Percentiles rank a stretch among this genome's conserved stretches.
phyloP scores from a whole-genome alignment of 2,113 vertebrate species.

The Galeopterus variegatus region DNA sequence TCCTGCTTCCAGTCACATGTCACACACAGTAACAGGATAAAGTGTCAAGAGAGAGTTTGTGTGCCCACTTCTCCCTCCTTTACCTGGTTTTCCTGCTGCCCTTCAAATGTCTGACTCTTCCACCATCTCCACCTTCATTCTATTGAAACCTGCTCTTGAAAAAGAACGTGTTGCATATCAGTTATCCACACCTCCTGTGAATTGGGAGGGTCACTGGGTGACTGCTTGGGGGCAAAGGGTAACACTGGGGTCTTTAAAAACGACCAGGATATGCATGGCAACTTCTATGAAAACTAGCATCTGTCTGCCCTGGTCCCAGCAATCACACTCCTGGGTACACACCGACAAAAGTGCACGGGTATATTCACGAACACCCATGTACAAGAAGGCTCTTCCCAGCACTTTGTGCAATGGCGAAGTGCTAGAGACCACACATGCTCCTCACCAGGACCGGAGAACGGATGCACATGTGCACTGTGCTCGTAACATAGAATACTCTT shows the following conservation, averaged over 20 bases:
- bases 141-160: neutral
- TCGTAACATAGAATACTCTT: fast-evolving
- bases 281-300: fast-evolving
- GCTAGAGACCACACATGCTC: neutral
- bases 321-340: neutral
- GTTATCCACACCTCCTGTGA: neutral
- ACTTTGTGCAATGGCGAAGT: neutral
- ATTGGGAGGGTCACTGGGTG: too few relatives aligned
- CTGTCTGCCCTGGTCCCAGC: too few relatives aligned
- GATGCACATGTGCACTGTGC: fast-evolving
- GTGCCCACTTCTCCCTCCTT: fast-evolving
- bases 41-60: neutral
- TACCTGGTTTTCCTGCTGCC: neutral
- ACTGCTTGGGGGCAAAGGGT: too few relatives aligned
- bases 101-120: neutral
- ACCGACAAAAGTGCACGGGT: fast-evolving
- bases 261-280: fast-evolving
- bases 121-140: neutral
- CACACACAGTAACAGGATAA: neutral
- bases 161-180: neutral
- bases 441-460: fast-evolving
- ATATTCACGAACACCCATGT: too few relatives aligned
- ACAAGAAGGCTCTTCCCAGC: neutral
- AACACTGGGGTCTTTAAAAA: neutral
- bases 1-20: neutral